A percentile compares a stretch with the other conserved stretches of the same genome.
Conservation (phyloP, 1,140 invertebrate genomes). For the Potamilus streckersoni region DNA sequence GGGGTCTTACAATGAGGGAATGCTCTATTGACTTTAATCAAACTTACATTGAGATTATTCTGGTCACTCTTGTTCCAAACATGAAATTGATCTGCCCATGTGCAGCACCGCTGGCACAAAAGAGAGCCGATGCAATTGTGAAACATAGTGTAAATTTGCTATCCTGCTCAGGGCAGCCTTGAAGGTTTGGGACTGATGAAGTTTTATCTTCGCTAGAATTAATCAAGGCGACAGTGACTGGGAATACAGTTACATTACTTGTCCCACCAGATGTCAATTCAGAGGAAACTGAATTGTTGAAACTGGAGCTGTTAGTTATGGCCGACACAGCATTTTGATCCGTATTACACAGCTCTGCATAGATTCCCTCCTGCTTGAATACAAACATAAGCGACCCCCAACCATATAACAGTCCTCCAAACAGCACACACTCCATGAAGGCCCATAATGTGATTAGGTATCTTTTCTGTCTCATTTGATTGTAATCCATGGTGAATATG, state of each 20-base stretch:
- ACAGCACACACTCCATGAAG: conserved; percentile 11
- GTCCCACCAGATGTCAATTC: too few species aligned
- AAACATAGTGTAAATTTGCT: conserved; percentile 39
- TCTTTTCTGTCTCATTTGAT: neutral
- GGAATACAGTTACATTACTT: too few species aligned
- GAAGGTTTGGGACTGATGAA: neutral
- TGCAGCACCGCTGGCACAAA: conserved; percentile 46
- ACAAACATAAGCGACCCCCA: conserved; percentile 15
- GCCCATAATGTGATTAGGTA: neutral
- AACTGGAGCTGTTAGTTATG: neutral
- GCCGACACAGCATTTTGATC: neutral
- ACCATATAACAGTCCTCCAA: conserved; percentile 4
- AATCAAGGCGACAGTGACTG: too few species aligned
- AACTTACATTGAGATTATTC: conserved; percentile 45
- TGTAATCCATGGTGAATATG: too few species aligned
- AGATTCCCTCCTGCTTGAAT: conserved; percentile 10
- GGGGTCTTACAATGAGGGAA: too few species aligned
- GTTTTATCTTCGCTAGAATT: neutral
- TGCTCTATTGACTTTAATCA: too few species aligned
- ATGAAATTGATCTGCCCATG: conserved; percentile 47
- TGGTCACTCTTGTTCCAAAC: conserved; percentile 45
- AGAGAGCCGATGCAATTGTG: conserved; percentile 40
- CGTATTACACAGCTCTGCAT: conserved; percentile 7
- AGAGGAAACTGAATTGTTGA: too few species aligned
- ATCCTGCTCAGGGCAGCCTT: conserved; percentile 33